These are phyloP conservation scores for Sphaerophoria rueppellii DNA, from an alignment of 2,888 invertebrate species.

Conservation along the genomic window DNA sequence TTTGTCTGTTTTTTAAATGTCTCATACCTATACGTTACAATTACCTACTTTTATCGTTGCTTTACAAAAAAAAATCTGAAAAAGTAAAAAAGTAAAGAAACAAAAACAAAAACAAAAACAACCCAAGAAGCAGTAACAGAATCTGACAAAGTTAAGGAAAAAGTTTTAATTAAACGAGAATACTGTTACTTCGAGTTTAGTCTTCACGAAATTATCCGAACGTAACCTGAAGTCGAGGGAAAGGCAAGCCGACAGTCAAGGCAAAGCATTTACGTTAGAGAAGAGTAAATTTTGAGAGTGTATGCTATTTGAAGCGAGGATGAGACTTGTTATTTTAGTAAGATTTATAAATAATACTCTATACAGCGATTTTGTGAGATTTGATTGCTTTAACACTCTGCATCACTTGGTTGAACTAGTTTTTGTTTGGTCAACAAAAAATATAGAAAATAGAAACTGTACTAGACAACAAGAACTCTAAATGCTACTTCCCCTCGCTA, in stretches of 20 bases:
- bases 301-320: constrained; percentile 25
- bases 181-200: constrained; percentile 44
- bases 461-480: too few species aligned
- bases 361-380: constrained; percentile 15
- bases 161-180: constrained; percentile 70
- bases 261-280: background rate
- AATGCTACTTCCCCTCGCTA: too few species aligned
- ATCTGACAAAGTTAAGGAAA: constrained; percentile 52
- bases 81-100: background rate
- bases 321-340: constrained; percentile 13
- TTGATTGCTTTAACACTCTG: too few species aligned
- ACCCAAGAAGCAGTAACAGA: background rate
- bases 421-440: too few species aligned
- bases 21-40: constrained; percentile 48
- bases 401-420: too few species aligned
- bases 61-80: background rate
- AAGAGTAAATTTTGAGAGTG: background rate
- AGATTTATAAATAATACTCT: constrained; percentile 31
- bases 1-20: constrained; percentile 25
- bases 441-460: too few species aligned
- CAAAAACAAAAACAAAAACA: background rate
- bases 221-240: background rate
- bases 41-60: constrained; percentile 46
- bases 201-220: constrained; percentile 3
- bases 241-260: too few species aligned